Evolutionary conservation across 2,888 invertebrate genomes (phyloP).

Genomic region (Netelia inedita): DNA sequence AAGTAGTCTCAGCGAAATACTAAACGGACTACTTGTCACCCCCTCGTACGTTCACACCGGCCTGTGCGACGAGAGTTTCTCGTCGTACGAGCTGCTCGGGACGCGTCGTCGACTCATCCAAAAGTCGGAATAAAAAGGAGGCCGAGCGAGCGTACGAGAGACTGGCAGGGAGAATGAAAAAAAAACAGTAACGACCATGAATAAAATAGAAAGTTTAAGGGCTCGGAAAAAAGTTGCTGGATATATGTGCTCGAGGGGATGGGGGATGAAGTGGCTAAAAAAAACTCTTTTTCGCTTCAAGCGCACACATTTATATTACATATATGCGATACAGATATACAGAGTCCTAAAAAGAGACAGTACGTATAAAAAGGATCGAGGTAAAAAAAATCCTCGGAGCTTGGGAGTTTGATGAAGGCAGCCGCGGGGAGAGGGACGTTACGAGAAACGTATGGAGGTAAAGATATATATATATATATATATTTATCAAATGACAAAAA

Average conservation of each 20-base stretch:
- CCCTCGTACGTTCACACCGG: constrained; percentile 27
- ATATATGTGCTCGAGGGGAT: constrained; percentile 15
- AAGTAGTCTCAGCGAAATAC: constrained; percentile 46
- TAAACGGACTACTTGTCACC: constrained; percentile 56
- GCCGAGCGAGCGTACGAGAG: constrained; percentile 10
- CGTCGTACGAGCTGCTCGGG: constrained; percentile 53
- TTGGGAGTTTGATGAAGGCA: constrained; percentile 42
- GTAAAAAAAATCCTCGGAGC: constrained; percentile 40
- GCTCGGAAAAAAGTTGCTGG: constrained; percentile 46
- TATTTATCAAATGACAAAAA: constrained; percentile 4
- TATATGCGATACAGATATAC: constrained; percentile 3
- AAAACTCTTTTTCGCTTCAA: constrained; percentile 40
- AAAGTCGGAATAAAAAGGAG: constrained; percentile 61
- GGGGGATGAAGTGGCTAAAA: constrained; percentile 17
- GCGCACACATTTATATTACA: not conserved
- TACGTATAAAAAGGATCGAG: constrained; percentile 25
- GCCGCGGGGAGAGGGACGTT: constrained; percentile 4
- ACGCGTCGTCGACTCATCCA: constrained; percentile 65
- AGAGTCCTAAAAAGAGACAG: constrained; percentile 19
- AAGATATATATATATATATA: constrained; percentile 14
- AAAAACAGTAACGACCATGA: constrained; percentile 58
- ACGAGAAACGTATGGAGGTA: constrained; percentile 8
- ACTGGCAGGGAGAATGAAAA: constrained; percentile 26
- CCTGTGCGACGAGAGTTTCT: constrained; percentile 32
- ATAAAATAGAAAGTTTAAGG: constrained; percentile 62